Base-by-base conservation (phyloP, 1,140 invertebrate species). In the Ostrea denselamellosa region DNA sequence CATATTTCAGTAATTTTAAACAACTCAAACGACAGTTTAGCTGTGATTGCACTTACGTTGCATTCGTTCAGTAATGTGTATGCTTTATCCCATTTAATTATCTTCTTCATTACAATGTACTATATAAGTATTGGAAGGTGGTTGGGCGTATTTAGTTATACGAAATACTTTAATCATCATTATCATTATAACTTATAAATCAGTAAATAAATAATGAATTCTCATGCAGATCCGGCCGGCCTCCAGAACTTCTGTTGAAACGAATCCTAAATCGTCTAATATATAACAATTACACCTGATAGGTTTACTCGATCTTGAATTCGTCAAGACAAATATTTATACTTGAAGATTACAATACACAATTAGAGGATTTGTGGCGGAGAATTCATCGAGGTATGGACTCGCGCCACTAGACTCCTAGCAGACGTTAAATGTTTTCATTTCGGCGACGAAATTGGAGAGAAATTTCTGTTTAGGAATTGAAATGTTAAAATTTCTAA, bases 291-390 rank as follows among this genome's bases (percentile, higher is more conserved):
- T 56, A 56, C 54, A 56, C 4, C 65, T 28, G 68, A 77, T 34
- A 77, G 10, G 25, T 71, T 34, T 25, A 77, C 68, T 28, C 28
- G 68, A 77, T 77, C 68, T 77, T 77, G 22, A 77, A 77, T 28
- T 77, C 68, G 68, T 77, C 68, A 77, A 77, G 28, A 77, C 68
- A 77, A 77, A 77, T 77, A 77, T 77, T 77, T 77, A 77, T 77
- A 10, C 14, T 34, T 9, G 25, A 77, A 9, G 68, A 28, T 28
- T 77, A 77, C 68, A 77, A 77, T 77, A 77, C 68, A 77, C 68
- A 77, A 34, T 77, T 77, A 77, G 5, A 25, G 28, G 25, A 77
- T 77, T 77, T 34, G 68, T 77, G 68, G 68, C 28, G 25, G 25
- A 25, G 12, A 10, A 77, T 34, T 77, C 68, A 34, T 4, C 17